Evolutionary conservation across 2,888 invertebrate genomes (phyloP).

Genomic region (Philereme transversata): DNA sequence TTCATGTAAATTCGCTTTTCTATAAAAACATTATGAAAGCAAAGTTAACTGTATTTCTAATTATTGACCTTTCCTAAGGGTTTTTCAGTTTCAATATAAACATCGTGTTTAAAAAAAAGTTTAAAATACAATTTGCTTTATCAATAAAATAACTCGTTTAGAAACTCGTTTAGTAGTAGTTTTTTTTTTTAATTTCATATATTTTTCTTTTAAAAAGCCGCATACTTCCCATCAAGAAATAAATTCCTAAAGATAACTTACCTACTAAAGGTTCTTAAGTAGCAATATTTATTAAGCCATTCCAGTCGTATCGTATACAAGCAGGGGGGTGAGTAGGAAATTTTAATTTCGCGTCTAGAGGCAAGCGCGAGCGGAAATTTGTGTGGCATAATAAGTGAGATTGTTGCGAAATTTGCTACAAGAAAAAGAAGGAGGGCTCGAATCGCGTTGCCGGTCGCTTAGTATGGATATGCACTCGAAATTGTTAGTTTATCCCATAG

Average conservation of each 20-base stretch:
- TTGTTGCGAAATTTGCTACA: constrained; percentile 84
- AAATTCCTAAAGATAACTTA: constrained; percentile 47
- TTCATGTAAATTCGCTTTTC: no score
- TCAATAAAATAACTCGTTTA: no score
- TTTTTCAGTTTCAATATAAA: no score
- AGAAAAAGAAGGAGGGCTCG: constrained; percentile 83
- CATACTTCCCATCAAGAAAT: constrained; percentile 12
- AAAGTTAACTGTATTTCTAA: no score
- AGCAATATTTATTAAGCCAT: constrained; percentile 81
- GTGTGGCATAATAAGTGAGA: constrained; percentile 85
- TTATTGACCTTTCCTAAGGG: no score
- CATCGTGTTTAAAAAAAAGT: no score
- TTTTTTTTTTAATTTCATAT: background rate
- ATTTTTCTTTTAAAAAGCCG: constrained; percentile 1
- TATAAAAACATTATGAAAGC: no score
- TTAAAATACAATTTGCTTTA: no score
- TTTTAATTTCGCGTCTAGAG: constrained; percentile 82
- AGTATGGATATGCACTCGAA: constrained; percentile 48
- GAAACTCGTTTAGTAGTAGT: no score
- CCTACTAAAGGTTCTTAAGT: constrained; percentile 61
- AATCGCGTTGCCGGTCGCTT: constrained; percentile 48
- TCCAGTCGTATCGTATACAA: constrained; percentile 68
- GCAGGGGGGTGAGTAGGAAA: constrained; percentile 78
- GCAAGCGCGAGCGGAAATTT: constrained; percentile 80
- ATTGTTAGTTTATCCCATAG: no score